Conservation (phyloP, 1,140 invertebrate species). For the Bombus turneri region DNA sequence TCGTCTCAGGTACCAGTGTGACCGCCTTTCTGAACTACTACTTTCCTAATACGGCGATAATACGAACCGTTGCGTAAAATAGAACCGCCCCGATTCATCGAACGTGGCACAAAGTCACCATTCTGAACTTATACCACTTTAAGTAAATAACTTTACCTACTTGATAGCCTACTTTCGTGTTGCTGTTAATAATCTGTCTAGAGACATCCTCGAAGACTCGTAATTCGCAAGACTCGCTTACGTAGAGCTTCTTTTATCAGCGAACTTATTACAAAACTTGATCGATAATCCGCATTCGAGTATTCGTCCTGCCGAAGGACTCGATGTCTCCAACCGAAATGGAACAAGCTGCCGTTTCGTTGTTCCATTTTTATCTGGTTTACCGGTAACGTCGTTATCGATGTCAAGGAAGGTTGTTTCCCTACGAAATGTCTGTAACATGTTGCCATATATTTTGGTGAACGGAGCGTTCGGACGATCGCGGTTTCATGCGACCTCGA, state of each 20-base stretch:
- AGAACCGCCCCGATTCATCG: constrained; percentile 48
- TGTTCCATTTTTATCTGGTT: not conserved
- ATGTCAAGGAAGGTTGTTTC: constrained; percentile 37
- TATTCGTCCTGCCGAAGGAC: not conserved
- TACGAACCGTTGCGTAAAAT: constrained; percentile 59
- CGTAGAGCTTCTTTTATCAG: too few relatives aligned
- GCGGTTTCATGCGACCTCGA: constrained; percentile 60
- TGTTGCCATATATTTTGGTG: constrained; percentile 45
- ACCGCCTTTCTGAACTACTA: constrained; percentile 60
- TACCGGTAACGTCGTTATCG: constrained; percentile 4
- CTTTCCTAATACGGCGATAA: constrained; percentile 63
- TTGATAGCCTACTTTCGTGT: too few relatives aligned
- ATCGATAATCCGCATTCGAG: not conserved
- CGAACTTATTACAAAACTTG: too few relatives aligned
- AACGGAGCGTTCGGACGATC: constrained; percentile 47
- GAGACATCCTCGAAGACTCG: too few relatives aligned
- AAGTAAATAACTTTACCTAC: constrained; percentile 21
- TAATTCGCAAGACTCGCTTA: too few relatives aligned
- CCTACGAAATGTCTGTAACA: constrained; percentile 22
- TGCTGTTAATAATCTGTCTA: too few relatives aligned
- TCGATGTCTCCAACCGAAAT: not conserved
- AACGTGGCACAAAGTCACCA: constrained; percentile 3
- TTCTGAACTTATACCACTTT: constrained; percentile 18
- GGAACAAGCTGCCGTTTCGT: not conserved
- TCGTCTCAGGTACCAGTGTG: constrained; percentile 35